Conservation (phyloP, 64 coral and sea anemone genomes). For the Acropora yongei region DNA sequence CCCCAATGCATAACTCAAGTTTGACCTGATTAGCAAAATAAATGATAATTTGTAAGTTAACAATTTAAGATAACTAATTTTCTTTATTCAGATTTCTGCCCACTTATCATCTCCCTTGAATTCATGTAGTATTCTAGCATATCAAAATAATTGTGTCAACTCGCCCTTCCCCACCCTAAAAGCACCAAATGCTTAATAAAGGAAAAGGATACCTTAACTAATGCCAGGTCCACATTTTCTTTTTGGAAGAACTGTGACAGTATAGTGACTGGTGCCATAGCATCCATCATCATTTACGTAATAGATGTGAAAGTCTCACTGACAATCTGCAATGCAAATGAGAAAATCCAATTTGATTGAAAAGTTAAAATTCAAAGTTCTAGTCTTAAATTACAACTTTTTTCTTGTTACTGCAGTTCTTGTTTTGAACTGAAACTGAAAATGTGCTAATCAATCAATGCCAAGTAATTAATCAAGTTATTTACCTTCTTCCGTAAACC, state of each 20-base stretch:
- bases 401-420: too few relatives aligned
- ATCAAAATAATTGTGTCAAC: too few relatives aligned
- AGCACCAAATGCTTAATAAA: too few relatives aligned
- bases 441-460: too few relatives aligned
- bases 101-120: too few relatives aligned
- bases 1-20: not conserved
- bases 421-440: not conserved
- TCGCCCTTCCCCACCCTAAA: too few relatives aligned
- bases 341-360: not conserved
- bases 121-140: too few relatives aligned
- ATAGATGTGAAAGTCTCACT: not conserved
- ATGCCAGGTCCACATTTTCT: not conserved
- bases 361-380: not conserved
- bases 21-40: not conserved
- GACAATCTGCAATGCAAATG: not conserved
- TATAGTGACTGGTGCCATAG: not conserved
- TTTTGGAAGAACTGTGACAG: conserved; percentile 2
- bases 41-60: not conserved
- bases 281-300: not conserved
- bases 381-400: too few relatives aligned
- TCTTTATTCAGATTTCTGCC: too few relatives aligned
- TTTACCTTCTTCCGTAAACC: not conserved
- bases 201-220: not conserved
- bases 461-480: too few relatives aligned
- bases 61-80: too few relatives aligned